Percentiles rank a stretch among this genome's conserved stretches.
phyloP scores from a whole-genome alignment of 1,140 invertebrate genomes.

The Scaptomyza montana region DNA sequence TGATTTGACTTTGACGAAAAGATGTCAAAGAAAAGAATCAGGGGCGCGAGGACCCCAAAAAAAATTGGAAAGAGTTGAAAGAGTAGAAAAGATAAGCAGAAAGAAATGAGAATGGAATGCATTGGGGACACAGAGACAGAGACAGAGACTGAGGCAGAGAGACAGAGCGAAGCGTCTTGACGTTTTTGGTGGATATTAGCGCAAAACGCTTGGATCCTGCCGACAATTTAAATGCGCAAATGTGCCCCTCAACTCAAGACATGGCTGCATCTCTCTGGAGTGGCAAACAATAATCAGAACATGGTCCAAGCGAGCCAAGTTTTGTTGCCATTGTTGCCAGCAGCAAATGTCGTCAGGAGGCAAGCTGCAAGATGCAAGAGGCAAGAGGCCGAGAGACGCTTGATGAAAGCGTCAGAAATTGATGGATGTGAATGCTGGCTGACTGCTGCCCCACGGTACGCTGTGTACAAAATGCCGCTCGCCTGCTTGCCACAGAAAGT shows the following conservation, averaged over 20 bases:
- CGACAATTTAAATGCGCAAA: conserved; percentile 81
- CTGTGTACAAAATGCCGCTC: not conserved
- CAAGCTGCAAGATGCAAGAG: not conserved
- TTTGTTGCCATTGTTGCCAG: conserved; percentile 59
- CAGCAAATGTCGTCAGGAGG: conserved; percentile 66
- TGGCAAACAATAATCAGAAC: conserved; percentile 80
- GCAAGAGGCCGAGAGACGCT: conserved; percentile 25
- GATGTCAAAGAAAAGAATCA: conserved; percentile 66
- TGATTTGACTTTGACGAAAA: conserved; percentile 84
- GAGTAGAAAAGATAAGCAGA: conserved; percentile 7
- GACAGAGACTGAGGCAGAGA: conserved; percentile 15
- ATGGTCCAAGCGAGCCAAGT: conserved; percentile 36
- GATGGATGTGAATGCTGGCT: conserved; percentile 81
- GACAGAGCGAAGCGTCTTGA: conserved; percentile 1
- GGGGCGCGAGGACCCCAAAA: not conserved
- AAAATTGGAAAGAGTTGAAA: not conserved
- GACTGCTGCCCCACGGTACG: not conserved
- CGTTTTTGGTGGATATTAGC: conserved; percentile 78
- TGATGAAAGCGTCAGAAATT: conserved; percentile 84
- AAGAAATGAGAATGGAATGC: conserved; percentile 51
- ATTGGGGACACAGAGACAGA: conserved; percentile 51
- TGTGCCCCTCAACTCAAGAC: conserved; percentile 4
- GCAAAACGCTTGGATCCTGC: conserved; percentile 81
- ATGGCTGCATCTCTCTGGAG: conserved; percentile 45
- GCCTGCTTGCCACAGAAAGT: no score